Conservation (phyloP, 2,888 invertebrate genomes). For the Drosophila antonietae region DNA sequence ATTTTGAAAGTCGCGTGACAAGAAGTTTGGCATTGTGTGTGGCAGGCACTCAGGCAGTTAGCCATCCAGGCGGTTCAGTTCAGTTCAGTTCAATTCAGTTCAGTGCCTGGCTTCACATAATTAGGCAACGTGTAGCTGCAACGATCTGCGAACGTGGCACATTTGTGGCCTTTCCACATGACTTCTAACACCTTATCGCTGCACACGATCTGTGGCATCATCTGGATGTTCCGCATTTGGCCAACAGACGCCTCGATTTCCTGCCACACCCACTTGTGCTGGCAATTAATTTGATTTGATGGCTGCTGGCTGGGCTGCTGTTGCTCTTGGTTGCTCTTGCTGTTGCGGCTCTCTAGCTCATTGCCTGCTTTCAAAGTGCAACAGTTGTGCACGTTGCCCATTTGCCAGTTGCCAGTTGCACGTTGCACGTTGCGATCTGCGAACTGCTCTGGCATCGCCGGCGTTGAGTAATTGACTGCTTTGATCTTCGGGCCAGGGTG, state of each 20-base stretch:
- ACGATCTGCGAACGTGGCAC: conserved; percentile 44
- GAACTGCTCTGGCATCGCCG: conserved; percentile 30
- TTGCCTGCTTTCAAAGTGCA: conserved; percentile 75
- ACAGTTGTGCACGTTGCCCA: background rate
- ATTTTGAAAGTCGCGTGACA: conserved; percentile 76
- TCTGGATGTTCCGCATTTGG: conserved; percentile 40
- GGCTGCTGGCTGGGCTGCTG: conserved; percentile 1
- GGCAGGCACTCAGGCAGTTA: conserved; percentile 20
- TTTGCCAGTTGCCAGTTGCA: background rate
- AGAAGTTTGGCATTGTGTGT: conserved; percentile 56
- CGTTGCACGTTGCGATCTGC: conserved; percentile 10
- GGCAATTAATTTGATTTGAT: conserved; percentile 73
- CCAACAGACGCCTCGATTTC: conserved; percentile 64
- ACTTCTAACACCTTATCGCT: conserved; percentile 66
- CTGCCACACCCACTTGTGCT: conserved; percentile 66
- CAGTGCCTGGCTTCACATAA: conserved; percentile 48
- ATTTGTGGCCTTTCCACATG: conserved; percentile 56
- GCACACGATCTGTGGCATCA: conserved; percentile 34
- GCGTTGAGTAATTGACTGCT: conserved; percentile 77
- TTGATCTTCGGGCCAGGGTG: conserved; percentile 66
- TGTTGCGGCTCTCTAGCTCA: conserved; percentile 72
- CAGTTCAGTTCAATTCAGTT: too few species aligned
- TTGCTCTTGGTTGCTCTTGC: background rate
- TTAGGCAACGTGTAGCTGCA: conserved; percentile 39
- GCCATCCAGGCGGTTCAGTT: conserved; percentile 27